Conservation (phyloP, 2,888 invertebrate genomes). For the Dolomedes plantarius region DNA sequence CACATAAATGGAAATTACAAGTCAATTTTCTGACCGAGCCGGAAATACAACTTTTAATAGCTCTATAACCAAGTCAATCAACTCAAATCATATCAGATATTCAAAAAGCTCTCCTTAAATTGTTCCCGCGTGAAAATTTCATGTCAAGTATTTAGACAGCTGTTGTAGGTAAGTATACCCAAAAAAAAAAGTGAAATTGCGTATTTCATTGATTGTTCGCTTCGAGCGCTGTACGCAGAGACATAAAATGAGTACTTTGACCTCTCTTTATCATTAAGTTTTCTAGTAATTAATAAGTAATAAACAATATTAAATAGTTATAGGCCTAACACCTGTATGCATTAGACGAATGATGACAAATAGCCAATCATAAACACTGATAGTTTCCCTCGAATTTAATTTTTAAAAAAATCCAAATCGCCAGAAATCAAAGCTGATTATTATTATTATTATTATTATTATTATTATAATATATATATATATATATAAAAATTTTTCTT, state of each 20-base stretch:
- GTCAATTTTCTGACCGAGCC: conserved; percentile 5
- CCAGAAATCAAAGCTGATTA: no score
- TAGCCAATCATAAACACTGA: no score
- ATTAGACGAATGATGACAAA: no score
- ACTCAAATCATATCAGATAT: neutral
- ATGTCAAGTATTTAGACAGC: neutral
- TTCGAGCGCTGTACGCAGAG: neutral
- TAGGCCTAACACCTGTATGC: no score
- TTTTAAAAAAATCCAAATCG: no score
- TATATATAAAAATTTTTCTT: no score
- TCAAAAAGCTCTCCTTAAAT: neutral
- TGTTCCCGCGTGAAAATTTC: neutral
- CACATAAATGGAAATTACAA: neutral
- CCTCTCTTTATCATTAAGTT: no score
- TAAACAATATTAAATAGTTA: no score
- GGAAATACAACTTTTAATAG: conserved; percentile 12
- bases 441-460: no score
- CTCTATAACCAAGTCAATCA: neutral
- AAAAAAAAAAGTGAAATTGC: neutral
- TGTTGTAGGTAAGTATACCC: neutral
- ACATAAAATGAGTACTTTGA: neutral
- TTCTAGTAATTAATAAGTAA: no score
- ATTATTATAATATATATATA: no score
- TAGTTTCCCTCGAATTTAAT: no score
- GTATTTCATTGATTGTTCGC: neutral